Conservation (phyloP, 2,113 vertebrate species). For the Oriolus oriolus region DNA sequence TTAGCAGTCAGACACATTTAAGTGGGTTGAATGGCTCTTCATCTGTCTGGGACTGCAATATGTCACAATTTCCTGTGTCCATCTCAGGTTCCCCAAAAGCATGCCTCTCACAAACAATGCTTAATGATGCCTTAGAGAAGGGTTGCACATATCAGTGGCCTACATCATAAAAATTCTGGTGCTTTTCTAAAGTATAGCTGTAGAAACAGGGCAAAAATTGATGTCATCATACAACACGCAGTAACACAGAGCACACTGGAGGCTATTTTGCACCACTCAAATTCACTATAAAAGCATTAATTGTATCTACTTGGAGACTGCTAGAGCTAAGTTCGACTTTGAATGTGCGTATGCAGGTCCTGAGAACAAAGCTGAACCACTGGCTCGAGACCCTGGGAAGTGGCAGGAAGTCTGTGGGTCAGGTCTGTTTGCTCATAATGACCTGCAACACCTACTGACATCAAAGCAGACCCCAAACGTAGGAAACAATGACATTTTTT, state of each 20-base stretch:
- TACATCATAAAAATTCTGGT: not conserved
- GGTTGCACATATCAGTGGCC: not conserved
- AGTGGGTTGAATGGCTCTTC: not conserved
- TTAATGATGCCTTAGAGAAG: not conserved
- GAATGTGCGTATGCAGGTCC: not conserved
- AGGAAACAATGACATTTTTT: not conserved
- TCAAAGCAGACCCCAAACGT: not conserved
- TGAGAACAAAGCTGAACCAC: not conserved
- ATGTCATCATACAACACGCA: not conserved
- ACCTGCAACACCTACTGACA: not conserved
- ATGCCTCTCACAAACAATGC: not conserved
- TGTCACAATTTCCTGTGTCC: not conserved
- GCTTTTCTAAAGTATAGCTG: not conserved
- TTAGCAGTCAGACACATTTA: not conserved
- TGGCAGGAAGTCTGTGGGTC: not conserved
- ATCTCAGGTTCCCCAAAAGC: not conserved
- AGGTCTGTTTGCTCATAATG: not conserved
- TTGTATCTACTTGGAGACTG: not conserved
- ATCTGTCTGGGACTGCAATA: not conserved
- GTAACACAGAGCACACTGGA: not conserved
- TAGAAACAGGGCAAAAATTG: not conserved
- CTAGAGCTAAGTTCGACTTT: not conserved
- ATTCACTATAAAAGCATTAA: not conserved
- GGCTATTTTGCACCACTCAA: not conserved
- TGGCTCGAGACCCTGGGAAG: accelerated